Evolutionary conservation across 1,140 invertebrate genomes (phyloP).

Genomic region (Paracyclopina nana): DNA sequence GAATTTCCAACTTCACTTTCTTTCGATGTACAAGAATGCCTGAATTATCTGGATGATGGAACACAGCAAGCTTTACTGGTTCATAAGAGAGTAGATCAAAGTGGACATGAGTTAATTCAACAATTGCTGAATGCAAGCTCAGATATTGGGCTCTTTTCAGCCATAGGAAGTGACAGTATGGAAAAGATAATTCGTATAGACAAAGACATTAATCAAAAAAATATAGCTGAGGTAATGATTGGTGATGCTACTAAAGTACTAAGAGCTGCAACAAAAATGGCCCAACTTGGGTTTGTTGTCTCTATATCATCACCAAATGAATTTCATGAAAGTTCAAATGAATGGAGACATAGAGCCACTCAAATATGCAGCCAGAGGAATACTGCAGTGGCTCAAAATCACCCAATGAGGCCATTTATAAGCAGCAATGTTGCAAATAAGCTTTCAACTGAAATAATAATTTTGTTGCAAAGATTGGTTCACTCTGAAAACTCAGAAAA

Average conservation of each 20-base stretch:
- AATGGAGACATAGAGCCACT: constrained; percentile 18
- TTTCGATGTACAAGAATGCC: background rate
- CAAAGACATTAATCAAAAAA: constrained; percentile 26
- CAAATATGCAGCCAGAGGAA: constrained; percentile 28
- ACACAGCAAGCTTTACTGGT: constrained; percentile 25
- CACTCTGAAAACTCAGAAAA: constrained; percentile 18
- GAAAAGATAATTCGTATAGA: constrained; percentile 27
- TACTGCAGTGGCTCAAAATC: constrained; percentile 23
- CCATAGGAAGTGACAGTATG: constrained; percentile 24
- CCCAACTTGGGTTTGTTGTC: constrained; percentile 27
- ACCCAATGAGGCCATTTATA: constrained; percentile 28
- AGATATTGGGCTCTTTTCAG: constrained; percentile 25
- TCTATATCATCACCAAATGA: constrained; percentile 27
- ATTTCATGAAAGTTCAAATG: constrained; percentile 19
- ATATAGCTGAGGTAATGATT: constrained; percentile 24
- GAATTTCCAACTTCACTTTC: background rate
- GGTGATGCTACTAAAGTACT: constrained; percentile 22
- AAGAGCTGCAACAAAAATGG: constrained; percentile 26
- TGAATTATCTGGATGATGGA: constrained; percentile 18
- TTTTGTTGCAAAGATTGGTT: constrained; percentile 25
- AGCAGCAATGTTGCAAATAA: constrained; percentile 29
- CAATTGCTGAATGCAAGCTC: constrained; percentile 25
- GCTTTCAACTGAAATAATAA: constrained; percentile 28
- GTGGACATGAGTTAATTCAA: constrained; percentile 27
- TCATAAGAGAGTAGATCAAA: constrained; percentile 27